Evolutionary conservation across 2,888 invertebrate genomes (phyloP).

Genomic region (Ormia ochracea): DNA sequence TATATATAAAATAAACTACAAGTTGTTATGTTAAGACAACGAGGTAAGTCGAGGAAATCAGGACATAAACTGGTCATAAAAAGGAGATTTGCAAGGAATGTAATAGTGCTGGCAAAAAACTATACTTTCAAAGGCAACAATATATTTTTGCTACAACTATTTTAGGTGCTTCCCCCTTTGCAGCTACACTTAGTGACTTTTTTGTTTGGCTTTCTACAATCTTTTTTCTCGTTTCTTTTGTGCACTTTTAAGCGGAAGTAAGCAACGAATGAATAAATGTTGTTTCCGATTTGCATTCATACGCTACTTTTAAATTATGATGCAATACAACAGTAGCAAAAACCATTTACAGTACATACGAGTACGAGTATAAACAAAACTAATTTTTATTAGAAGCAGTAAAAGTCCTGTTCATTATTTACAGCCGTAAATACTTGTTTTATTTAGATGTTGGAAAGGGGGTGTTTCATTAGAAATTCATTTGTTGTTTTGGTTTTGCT

Average conservation of each 20-base stretch:
- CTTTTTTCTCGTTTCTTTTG: constrained; percentile 2
- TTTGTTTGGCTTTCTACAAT: not conserved
- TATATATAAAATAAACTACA: constrained; percentile 37
- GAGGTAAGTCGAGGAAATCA: not conserved
- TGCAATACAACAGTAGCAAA: constrained; percentile 30
- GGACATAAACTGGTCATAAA: constrained; percentile 37
- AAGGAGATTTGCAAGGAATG: constrained; percentile 37
- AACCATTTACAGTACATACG: not conserved
- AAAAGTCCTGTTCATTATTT: constrained; percentile 35
- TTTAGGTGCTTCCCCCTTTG: not conserved
- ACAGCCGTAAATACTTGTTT: not conserved
- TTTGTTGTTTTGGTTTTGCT: constrained; percentile 5
- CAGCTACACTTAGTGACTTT: not conserved
- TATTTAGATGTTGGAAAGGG: constrained; percentile 37
- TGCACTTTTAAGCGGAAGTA: constrained; percentile 60
- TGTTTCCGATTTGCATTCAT: constrained; percentile 65
- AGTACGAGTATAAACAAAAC: too few relatives aligned
- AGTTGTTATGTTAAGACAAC: constrained; percentile 14
- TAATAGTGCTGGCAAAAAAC: not conserved
- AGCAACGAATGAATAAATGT: constrained; percentile 66
- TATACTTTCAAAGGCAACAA: constrained; percentile 15
- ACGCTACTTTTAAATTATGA: constrained; percentile 64
- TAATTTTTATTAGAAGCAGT: constrained; percentile 17
- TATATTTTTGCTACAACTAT: constrained; percentile 16
- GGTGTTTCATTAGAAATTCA: constrained; percentile 47